Evolutionary conservation across 2,888 invertebrate species (phyloP).

Genomic region (Mythimna albipuncta): DNA sequence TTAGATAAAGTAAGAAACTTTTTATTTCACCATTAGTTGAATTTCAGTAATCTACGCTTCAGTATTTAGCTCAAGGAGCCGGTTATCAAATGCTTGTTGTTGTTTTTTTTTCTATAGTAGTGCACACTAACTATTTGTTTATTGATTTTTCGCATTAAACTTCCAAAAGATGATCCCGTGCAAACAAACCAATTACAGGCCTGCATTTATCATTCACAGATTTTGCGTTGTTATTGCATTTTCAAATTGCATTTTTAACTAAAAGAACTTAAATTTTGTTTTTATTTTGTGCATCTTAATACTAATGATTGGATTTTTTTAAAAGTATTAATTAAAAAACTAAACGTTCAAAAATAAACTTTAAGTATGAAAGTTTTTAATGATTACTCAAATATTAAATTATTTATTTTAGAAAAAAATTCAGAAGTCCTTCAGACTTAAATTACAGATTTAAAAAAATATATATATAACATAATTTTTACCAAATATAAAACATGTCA

Average conservation of each 20-base stretch:
- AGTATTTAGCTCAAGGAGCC: not conserved
- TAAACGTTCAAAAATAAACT: not conserved
- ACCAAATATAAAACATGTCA: slow-evolving; percentile 23
- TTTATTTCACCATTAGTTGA: not conserved
- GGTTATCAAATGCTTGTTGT: not conserved
- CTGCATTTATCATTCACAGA: not conserved
- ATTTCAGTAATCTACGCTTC: not conserved
- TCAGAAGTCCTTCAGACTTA: not conserved
- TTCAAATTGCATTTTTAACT: slow-evolving; percentile 17
- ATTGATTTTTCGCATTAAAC: no score
- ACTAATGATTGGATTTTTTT: not conserved
- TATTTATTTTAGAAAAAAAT: not conserved
- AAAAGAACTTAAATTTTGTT: not conserved
- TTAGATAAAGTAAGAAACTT: not conserved
- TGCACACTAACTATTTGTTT: no score
- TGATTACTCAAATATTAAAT: no score
- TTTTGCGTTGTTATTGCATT: not conserved
- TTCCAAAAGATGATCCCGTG: no score
- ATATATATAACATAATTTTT: no score
- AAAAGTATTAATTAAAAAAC: not conserved
- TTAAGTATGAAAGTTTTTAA: no score
- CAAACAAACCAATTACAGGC: no score
- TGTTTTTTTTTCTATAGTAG: not conserved
- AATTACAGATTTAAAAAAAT: no score
- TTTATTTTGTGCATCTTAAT: not conserved